Evolutionary conservation across 2,797 vertebrate species (phyloP), one percentile per base, ranked within the genome.

Genomic region (Atherinosoma microstoma): DNA sequence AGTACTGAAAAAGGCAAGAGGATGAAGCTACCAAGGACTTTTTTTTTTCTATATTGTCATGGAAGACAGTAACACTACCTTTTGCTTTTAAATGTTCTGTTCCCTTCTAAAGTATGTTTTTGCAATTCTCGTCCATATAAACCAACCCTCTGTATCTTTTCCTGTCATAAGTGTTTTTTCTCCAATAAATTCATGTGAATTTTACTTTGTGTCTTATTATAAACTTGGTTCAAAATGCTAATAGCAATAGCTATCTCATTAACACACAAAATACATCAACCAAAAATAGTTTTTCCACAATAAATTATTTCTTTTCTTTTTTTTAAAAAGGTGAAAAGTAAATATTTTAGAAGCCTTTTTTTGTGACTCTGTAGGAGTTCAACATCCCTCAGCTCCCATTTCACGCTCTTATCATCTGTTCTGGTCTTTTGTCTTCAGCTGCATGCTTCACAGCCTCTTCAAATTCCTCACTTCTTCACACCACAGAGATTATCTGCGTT

Each of bases 1-100:
- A 78, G n/a, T 92, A 20, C 70, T 94, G 80, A 94, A 92, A 87
- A 92, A 86, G 75, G 71, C 91, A 6, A 85, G 89, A 76, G 93
- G 93, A 67, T 94, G 87, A 94, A 80, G 83, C 83, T 1, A 0
- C 35, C 5, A 11, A 63, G 13, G 12, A 66, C 0, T 8, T 3
- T 58, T 63, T 24, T 53, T n/a, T n/a, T 66, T 49, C 51, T 66
- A 57, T 32, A 18, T 40, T 16, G 13, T 1, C 11, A 24, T 73
- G 11, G 29, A 24, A 18, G 2, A 54, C 7, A 57, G 11, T 18
- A 13, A 53, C 16, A 24, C 2, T 68, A 62, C 2, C 56, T 54
- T 53, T 38, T 68, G 0, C 4, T 40, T 11, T 70, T 76, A 62
- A 22, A 6, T 32, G 16, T 40, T 6, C 13, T 58, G 27, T 15